Evolutionary conservation across 2,113 vertebrate genomes (phyloP).

Genomic region (Vulpes ferrilata): DNA sequence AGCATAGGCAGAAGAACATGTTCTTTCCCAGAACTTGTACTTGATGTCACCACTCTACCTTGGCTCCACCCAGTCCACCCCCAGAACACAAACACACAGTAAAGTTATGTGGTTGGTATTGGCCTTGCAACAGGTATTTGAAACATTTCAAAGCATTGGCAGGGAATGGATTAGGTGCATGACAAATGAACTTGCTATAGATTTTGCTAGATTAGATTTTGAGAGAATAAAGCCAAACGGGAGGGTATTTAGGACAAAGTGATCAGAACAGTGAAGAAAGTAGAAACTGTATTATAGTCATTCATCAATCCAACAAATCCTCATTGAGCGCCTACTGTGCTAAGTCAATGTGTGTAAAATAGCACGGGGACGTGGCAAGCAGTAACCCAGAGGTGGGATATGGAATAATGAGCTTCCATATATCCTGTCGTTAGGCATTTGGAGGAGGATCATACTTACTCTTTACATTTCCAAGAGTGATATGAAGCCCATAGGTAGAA

Average conservation of each 20-base stretch:
- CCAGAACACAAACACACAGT: neutral
- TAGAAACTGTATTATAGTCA: neutral
- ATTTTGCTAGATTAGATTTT: neutral
- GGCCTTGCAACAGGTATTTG: neutral
- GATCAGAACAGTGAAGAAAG: neutral
- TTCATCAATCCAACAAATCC: neutral
- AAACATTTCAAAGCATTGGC: neutral
- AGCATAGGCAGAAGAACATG: neutral
- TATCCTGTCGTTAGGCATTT: neutral
- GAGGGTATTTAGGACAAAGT: constrained; percentile 1
- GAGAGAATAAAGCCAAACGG: constrained; percentile 21
- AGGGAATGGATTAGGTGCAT: neutral
- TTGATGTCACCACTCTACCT: neutral
- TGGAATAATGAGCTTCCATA: neutral
- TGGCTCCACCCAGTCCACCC: neutral
- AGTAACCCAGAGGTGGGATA: neutral
- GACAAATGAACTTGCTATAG: neutral
- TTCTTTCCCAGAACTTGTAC: neutral
- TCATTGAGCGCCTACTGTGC: neutral
- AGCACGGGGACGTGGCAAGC: neutral
- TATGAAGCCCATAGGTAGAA: neutral
- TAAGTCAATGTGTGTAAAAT: neutral
- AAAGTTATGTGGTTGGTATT: neutral
- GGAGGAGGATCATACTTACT: neutral
- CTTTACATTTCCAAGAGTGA: neutral